phyloP scores from a whole-genome alignment of 1,140 invertebrate species.

The Thaumetopoea pityocampa region DNA sequence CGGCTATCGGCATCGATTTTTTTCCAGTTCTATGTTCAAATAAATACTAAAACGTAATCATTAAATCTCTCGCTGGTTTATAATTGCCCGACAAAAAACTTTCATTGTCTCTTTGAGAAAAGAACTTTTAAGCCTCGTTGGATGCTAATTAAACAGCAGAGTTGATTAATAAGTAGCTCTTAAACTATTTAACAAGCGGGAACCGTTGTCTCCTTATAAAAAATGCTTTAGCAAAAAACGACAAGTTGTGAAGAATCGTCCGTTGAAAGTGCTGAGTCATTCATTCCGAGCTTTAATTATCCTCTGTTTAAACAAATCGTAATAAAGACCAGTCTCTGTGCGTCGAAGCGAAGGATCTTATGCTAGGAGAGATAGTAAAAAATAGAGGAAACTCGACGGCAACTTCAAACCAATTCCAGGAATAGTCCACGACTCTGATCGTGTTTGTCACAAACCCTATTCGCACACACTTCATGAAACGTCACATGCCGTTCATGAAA shows the following conservation, averaged over 20 bases:
- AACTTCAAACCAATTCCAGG: conserved; percentile 55
- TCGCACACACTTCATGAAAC: conserved; percentile 20
- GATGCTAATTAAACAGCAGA: conserved; percentile 53
- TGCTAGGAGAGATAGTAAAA: conserved; percentile 45
- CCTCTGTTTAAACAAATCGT: conserved; percentile 69
- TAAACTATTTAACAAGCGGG: conserved; percentile 60
- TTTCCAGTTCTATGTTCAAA: too few species aligned
- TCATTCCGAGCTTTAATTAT: conserved; percentile 69
- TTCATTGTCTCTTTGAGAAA: conserved; percentile 22
- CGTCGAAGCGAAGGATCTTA: conserved; percentile 33
- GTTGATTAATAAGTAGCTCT: conserved; percentile 56
- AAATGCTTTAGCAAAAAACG: conserved; percentile 38
- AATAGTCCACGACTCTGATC: conserved; percentile 40
- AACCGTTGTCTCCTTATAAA: conserved; percentile 56
- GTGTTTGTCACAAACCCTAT: conserved; percentile 37
- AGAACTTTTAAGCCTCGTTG: conserved; percentile 26
- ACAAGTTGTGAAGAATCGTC: conserved; percentile 44
- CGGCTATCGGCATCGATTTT: too few species aligned
- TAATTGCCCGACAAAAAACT: conserved; percentile 7
- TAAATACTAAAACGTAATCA: too few species aligned
- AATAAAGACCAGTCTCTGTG: conserved; percentile 54
- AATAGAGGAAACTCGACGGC: conserved; percentile 41
- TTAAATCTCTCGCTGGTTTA: conserved; percentile 1
- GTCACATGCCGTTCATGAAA: not conserved
- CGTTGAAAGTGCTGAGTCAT: conserved; percentile 58